Evolutionary conservation across 2,888 invertebrate genomes (phyloP), one percentile per base, ranked within the genome.

Genomic region (Xestoiulus laeticollis): DNA sequence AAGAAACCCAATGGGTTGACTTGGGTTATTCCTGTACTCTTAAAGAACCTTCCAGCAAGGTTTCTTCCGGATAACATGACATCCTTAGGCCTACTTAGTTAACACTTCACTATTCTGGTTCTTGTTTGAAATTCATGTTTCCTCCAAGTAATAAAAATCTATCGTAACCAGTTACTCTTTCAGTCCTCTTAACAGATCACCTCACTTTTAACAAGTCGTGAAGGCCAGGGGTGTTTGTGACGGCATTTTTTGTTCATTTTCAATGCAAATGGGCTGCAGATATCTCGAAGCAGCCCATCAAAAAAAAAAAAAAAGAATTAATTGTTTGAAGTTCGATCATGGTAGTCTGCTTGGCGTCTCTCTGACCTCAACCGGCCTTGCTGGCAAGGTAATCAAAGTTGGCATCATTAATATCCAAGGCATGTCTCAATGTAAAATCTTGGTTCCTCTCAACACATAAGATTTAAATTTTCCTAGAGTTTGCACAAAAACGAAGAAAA

Each of bases 361-460:
- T n/a, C 59, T 59, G 59, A 59, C 59, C 59, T 59, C 59, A 59
- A n/a, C 59, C 59, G 59, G 59, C 59, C 59, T 59, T 59, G 59
- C 59, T 59, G 59, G 59, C 59, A 59, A 59, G 59, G 59, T 59
- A 59, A 59, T 59, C 59, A 59, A 59, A 59, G 59, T 59, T 59
- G n/a, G 59, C 59, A 59, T 59, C 59, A 59, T 59, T 59, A 59
- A 59, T 59, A 59, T 59, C 59, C 59, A 19, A n/a, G 4, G 59
- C 59, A 59, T 59, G 59, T 59, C 59, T n/a, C n/a, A n/a, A n/a
- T n/a, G n/a, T 19, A 3, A 14, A 4, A 48, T 48, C 48, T 48
- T 16, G 12, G 48, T 48, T 48, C 48, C 12, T 48, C 59, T 22
- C 59, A n/a, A n/a, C 59, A 22, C n/a, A 59, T n/a, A 59, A 59